A percentile compares a stretch with the other conserved stretches of the same genome.
Conservation (phyloP, 1,140 invertebrate genomes). For the Caenorhabditis tropicalis region DNA sequence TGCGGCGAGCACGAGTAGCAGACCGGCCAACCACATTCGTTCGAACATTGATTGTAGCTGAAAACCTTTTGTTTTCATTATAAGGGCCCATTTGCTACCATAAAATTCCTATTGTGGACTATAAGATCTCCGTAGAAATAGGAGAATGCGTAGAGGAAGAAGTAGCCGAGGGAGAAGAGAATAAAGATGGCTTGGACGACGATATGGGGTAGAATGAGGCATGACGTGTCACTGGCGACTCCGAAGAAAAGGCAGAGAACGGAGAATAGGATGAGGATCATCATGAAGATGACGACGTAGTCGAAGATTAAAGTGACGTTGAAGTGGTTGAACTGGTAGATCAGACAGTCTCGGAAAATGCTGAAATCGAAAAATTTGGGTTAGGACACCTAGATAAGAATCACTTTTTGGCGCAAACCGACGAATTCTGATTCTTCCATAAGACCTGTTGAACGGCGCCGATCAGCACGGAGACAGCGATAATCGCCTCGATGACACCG, state of each 20-base stretch:
- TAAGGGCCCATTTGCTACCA: slow-evolving; percentile 38
- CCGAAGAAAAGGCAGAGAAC: slow-evolving; percentile 62
- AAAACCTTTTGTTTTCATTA: not conserved
- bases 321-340: slow-evolving; percentile 67
- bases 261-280: slow-evolving; percentile 62
- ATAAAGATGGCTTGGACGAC: slow-evolving; percentile 64
- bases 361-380: slow-evolving; percentile 2
- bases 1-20: slow-evolving; percentile 64
- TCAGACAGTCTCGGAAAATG: slow-evolving; percentile 61
- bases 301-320: slow-evolving; percentile 69
- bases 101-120: slow-evolving; percentile 60
- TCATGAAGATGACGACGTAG: slow-evolving; percentile 63
- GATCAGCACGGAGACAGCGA: slow-evolving; percentile 58
- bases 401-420: slow-evolving; percentile 55
- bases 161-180: slow-evolving; percentile 64
- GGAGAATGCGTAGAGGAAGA: slow-evolving; percentile 66
- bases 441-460: slow-evolving; percentile 58
- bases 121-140: slow-evolving; percentile 71
- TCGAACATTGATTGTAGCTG: slow-evolving; percentile 67
- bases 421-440: slow-evolving; percentile 60
- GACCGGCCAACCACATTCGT: slow-evolving; percentile 66
- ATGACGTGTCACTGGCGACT: slow-evolving; percentile 58
- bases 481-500: slow-evolving; percentile 62
- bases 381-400: not conserved
- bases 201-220: slow-evolving; percentile 65